Base-by-base conservation (phyloP, 2,888 invertebrate genomes). In the Entomobrya proxima region DNA sequence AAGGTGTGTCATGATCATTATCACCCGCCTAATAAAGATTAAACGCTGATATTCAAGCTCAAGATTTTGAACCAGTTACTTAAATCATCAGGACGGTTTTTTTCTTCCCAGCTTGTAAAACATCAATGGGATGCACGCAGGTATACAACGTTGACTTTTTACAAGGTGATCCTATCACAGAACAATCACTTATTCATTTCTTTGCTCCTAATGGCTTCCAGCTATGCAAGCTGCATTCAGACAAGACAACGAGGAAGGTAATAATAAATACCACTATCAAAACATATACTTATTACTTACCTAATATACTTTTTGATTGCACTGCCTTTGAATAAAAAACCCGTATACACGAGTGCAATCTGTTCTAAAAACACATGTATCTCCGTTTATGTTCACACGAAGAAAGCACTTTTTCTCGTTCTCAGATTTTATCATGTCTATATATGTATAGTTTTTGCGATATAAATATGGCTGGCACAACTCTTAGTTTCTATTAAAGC, bases 11-110 rank as follows among this genome's bases (percentile, higher is more conserved):
- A 13, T 64, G 82, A 82, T 82, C 82, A 75, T 75, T 82, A 82
- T 82, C 82, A 82, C 64, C 52, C 75, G 64, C 82, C 75, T 82
- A 82, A 82, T 82, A 82, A 82, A 82, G 82, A 82, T 82, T 82
- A 81, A 74, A 81, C 55, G 69, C 50, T 74, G 81, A 81, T 81
- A 81, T 37, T 37, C 79, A 50, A 27, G n/a, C 69, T 80, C 69
- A 55, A 69, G 37, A 80, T 80, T 58, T 64, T 80, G 69, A 80
- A 69, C 79, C 79, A 69, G 79, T 80, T 80, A 80, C 78, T 78
- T 78, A 78, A 80, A 80, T 69, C 79, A 80, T 55, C 69, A 40
- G 52, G 37, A 69, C 21, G 18, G 37, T 67, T 69, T 80, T 69
- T 67, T 79, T 52, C 50, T 32, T 61, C 2, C 15, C 37, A 30